Conservation (phyloP, 2,888 invertebrate genomes). For the Clusia tigrina region DNA sequence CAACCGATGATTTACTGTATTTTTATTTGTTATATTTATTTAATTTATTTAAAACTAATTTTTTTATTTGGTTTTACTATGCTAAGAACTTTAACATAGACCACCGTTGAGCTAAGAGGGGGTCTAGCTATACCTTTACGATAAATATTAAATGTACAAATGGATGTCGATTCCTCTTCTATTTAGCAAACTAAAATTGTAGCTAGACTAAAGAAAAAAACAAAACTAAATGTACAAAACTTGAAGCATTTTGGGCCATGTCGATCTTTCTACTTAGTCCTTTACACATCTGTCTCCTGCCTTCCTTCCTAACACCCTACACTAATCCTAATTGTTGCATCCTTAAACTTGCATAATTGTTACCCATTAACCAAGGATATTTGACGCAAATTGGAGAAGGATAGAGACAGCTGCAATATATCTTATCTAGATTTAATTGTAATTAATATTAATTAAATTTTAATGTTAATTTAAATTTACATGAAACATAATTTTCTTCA, state of each 20-base stretch:
- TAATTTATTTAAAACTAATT: too few species aligned
- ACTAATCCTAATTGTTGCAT: conserved; percentile 20
- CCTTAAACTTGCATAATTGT: neutral
- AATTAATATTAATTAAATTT: conserved; percentile 25
- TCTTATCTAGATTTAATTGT: too few species aligned
- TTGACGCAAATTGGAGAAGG: conserved; percentile 58
- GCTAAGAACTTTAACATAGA: neutral
- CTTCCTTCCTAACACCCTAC: conserved; percentile 22
- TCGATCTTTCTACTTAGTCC: neutral
- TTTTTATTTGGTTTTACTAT: conserved; percentile 16
- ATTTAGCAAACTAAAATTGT: neutral
- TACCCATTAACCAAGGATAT: conserved; percentile 16
- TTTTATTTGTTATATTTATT: conserved; percentile 20
- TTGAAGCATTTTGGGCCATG: neutral
- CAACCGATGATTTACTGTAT: too few species aligned
- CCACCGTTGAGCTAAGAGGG: too few species aligned
- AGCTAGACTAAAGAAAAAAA: too few species aligned
- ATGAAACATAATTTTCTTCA: neutral
- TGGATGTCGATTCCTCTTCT: conserved; percentile 6
- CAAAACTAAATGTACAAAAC: neutral
- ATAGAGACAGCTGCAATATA: conserved; percentile 55
- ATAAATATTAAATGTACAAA: conserved; percentile 4
- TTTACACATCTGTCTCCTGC: conserved; percentile 18
- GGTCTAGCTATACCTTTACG: neutral
- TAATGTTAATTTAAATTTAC: conserved; percentile 24